A percentile compares a stretch with the other conserved stretches of the same genome.
Evolutionary conservation across 2,888 invertebrate species (phyloP).

Genomic region (Alsophila aescularia): DNA sequence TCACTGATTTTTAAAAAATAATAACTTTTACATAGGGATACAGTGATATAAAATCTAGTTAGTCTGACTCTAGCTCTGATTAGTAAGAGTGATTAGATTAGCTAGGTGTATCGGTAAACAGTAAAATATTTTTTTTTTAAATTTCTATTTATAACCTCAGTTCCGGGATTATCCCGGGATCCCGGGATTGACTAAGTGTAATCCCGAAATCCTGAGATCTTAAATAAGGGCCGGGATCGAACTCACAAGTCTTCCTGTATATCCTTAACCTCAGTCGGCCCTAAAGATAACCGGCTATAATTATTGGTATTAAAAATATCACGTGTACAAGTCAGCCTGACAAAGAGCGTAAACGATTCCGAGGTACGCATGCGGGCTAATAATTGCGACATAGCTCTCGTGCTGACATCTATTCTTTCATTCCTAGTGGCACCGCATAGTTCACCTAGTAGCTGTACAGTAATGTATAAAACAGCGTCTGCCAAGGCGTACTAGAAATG

Average conservation of each 20-base stretch:
- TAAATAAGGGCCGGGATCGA: too few relatives aligned
- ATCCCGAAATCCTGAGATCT: too few relatives aligned
- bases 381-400: conserved; percentile 33
- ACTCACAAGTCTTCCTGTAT: not conserved
- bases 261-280: not conserved
- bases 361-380: conserved; percentile 38
- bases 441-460: not conserved
- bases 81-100: too few relatives aligned
- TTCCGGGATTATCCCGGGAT: too few relatives aligned
- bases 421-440: not conserved
- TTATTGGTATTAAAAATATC: conserved; percentile 17
- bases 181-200: too few relatives aligned
- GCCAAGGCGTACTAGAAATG: not conserved
- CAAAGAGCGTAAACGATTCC: conserved; percentile 41
- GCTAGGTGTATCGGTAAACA: too few relatives aligned
- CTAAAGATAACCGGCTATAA: conserved; percentile 13
- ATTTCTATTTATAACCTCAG: too few relatives aligned
- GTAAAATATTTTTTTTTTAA: too few relatives aligned
- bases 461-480: not conserved
- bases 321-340: conserved; percentile 13
- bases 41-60: too few relatives aligned
- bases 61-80: too few relatives aligned
- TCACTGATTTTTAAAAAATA: too few relatives aligned
- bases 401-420: not conserved
- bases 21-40: too few relatives aligned